These are phyloP conservation scores for Melanotaenia duboulayi DNA, from an alignment of 2,113 vertebrate genomes.

Conservation along the genomic window DNA sequence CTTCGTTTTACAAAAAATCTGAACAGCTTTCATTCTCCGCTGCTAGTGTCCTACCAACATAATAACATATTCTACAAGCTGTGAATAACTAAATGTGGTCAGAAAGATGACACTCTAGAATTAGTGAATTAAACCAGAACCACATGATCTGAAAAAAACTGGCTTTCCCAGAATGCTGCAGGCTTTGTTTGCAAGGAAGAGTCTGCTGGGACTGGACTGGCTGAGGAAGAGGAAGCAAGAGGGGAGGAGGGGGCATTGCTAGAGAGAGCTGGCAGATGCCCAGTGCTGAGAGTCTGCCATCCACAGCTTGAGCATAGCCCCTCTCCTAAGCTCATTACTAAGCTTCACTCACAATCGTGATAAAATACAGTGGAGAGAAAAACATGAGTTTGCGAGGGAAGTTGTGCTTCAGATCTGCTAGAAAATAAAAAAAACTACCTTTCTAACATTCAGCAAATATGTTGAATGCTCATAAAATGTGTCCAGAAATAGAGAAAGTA, in stretches of 20 bases:
- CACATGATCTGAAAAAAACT: constrained; percentile 59
- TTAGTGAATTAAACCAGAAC: constrained; percentile 39
- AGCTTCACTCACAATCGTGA: constrained; percentile 60
- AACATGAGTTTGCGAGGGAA: constrained; percentile 29
- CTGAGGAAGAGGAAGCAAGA: constrained; percentile 28
- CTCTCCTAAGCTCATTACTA: constrained; percentile 64
- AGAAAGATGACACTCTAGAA: constrained; percentile 34
- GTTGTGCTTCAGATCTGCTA: constrained; percentile 6
- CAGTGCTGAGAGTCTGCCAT: constrained; percentile 71
- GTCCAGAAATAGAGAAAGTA: background rate
- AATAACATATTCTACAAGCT: background rate
- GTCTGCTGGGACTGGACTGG: constrained; percentile 66
- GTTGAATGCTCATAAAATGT: background rate
- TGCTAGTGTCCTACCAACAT: constrained; percentile 1
- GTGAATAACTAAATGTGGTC: background rate
- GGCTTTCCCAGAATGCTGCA: constrained; percentile 77
- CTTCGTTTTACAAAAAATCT: background rate
- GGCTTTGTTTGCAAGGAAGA: constrained; percentile 68
- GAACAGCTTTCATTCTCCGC: background rate
- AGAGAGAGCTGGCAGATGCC: constrained; percentile 73
- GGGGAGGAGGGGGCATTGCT: constrained; percentile 44
- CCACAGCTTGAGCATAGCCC: constrained; percentile 68
- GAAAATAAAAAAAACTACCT: constrained; percentile 7
- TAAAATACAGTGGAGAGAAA: constrained; percentile 28
- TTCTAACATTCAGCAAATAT: constrained; percentile 2